Conservation (phyloP, 2,888 invertebrate genomes). For the Drosophila koepferae region DNA sequence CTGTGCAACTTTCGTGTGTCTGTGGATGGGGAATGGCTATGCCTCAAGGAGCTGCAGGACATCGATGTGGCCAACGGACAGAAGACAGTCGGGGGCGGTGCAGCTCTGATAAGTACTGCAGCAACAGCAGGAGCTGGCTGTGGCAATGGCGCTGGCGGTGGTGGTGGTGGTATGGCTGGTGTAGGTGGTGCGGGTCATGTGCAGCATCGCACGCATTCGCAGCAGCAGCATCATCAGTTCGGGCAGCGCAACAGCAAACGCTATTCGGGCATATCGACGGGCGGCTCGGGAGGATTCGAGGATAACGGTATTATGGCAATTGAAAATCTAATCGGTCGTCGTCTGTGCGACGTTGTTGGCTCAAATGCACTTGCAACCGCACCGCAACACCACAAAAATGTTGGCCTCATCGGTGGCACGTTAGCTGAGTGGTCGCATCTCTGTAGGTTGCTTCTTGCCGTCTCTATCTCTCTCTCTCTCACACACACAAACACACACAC, state of each 20-base stretch:
- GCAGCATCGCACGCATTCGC: slow-evolving; percentile 48
- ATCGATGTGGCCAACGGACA: slow-evolving; percentile 88
- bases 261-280: slow-evolving; percentile 70
- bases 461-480: slow-evolving; percentile 8
- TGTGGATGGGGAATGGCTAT: slow-evolving; percentile 98
- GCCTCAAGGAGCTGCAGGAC: slow-evolving; percentile 96
- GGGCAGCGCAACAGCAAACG: slow-evolving; percentile 76
- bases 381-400: slow-evolving; percentile 76
- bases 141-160: slow-evolving; percentile 6
- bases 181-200: slow-evolving; percentile 12
- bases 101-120: slow-evolving; percentile 42
- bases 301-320: slow-evolving; percentile 84
- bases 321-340: slow-evolving; percentile 84
- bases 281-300: slow-evolving; percentile 62
- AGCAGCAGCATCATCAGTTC: slow-evolving; percentile 44
- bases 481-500: background rate
- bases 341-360: slow-evolving; percentile 79
- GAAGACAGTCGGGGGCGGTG: slow-evolving; percentile 84
- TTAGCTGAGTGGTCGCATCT: slow-evolving; percentile 84
- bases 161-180: slow-evolving; percentile 10
- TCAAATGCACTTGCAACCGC: slow-evolving; percentile 65
- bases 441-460: slow-evolving; percentile 85
- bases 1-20: slow-evolving; percentile 98
- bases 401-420: slow-evolving; percentile 83
- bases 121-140: slow-evolving; percentile 3